Base-by-base conservation (phyloP, 2,797 vertebrate genomes). In the Esox lucius region DNA sequence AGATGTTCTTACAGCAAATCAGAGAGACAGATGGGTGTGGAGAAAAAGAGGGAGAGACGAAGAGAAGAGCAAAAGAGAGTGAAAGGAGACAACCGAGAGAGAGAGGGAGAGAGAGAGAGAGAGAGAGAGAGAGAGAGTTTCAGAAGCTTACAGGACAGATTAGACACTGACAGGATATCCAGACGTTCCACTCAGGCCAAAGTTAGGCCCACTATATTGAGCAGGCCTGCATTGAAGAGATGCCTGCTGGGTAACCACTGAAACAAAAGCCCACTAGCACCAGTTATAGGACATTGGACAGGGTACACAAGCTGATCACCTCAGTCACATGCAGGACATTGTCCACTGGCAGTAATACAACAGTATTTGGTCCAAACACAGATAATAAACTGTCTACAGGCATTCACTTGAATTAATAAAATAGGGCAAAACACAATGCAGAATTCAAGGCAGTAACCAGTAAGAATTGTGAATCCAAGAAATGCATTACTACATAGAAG, bases 401-500 rank as follows among this genome's bases (percentile, higher is more conserved):
- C 74, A 80, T 39, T 11, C 26, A 68, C 81, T 83, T 75, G 15
- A 39, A 11, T 71, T 5, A 46, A 46, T 11, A 78, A 89, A 89
- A 85, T 85, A 81, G 85, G 85, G 85, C 86, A 83, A 73, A 87
- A 87, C 80, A 84, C 70, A 75, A 80, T 84, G 76, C 75, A 79
- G 73, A 75, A 87, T 84, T 78, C 81, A 75, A 68, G 80, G 74
- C 53, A 35, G 73, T 77, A 91, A 90, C 89, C 76, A 85, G 83
- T n/a, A 90, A 91, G 92, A 89, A 90, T 84, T 79, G 86, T 74
- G 78, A 83, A 82, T 87, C 75, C 75, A 67, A 86, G 75, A 89
- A 89, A 89, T 86, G 84, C 80, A 76, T 84, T 88, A 87, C 78
- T 83, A 82, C 81, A 80, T 75, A 4, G 81, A 79, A 73, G 75